These are phyloP conservation scores for Choloepus hoffmanni DNA, from an alignment of 2,113 vertebrate species.

Conservation along the genomic window DNA sequence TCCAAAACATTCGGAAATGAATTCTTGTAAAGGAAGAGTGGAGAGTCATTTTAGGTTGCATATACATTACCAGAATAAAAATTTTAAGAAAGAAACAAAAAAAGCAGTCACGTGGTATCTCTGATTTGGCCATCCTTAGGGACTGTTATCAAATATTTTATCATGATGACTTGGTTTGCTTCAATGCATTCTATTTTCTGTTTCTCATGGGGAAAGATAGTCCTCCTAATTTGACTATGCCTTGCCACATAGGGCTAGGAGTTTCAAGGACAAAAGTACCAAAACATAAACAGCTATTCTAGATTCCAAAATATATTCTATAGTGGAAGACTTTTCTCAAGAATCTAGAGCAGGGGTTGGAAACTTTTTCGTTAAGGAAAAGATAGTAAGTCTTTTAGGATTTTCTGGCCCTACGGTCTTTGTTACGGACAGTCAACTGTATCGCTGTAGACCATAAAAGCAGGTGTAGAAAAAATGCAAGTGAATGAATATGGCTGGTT, in stretches of 20 bases:
- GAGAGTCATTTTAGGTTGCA: background rate
- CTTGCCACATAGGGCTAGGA: background rate
- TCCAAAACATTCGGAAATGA: background rate
- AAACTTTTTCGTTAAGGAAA: background rate
- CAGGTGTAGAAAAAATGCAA: background rate
- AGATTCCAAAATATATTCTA: slow-evolving; percentile 33
- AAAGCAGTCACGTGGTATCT: background rate
- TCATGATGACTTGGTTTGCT: background rate
- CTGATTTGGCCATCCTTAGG: background rate
- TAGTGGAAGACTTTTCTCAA: background rate
- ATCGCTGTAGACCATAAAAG: background rate
- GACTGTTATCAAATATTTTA: background rate
- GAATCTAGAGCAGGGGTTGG: background rate
- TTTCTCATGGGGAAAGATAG: background rate
- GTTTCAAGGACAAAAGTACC: slow-evolving; percentile 25
- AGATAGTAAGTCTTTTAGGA: background rate
- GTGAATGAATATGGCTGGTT: background rate
- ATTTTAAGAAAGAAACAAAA: background rate
- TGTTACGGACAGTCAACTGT: background rate
- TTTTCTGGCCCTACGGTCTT: background rate
- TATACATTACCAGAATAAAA: too few relatives aligned
- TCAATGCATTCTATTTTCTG: slow-evolving; percentile 10
- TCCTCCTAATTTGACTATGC: background rate
- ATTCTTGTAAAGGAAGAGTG: background rate
- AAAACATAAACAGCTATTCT: slow-evolving; percentile 6